phyloP scores from a whole-genome alignment of 2,113 vertebrate genomes.

The Strix aluco region DNA sequence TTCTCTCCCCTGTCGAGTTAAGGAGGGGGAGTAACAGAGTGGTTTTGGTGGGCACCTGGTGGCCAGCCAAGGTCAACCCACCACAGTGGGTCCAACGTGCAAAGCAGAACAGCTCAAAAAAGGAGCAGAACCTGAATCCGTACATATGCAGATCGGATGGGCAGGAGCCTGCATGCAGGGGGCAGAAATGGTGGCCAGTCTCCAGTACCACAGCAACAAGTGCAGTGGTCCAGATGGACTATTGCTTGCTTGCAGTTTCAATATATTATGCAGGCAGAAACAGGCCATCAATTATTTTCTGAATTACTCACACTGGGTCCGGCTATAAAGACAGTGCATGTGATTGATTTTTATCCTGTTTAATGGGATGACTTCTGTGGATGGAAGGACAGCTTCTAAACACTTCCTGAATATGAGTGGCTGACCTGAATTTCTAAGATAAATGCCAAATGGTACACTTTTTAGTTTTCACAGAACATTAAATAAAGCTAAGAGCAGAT shows the following conservation, averaged over 20 bases:
- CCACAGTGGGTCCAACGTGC: not conserved
- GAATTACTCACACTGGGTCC: not conserved
- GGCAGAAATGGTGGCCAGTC: not conserved
- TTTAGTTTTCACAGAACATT: not conserved
- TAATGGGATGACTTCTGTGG: not conserved
- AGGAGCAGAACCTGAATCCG: not conserved
- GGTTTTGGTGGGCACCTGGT: not conserved
- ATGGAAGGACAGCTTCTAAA: not conserved
- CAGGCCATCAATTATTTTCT: not conserved
- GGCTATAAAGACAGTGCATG: not conserved
- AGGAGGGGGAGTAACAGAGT: not conserved
- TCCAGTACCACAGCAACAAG: not conserved
- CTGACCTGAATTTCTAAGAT: not conserved
- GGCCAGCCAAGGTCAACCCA: not conserved
- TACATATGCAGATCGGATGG: fast-evolving
- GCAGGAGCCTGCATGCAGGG: not conserved
- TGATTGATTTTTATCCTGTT: not conserved
- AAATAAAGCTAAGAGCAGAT: not conserved
- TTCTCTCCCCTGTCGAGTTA: not conserved
- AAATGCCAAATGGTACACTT: not conserved
- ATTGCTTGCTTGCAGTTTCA: not conserved
- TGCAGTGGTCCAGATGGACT: not conserved
- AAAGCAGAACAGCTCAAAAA: not conserved
- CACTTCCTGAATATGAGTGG: not conserved
- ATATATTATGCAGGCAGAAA: not conserved